Conservation (phyloP, 2,113 vertebrate species). For the Mormyrus iriodes region DNA sequence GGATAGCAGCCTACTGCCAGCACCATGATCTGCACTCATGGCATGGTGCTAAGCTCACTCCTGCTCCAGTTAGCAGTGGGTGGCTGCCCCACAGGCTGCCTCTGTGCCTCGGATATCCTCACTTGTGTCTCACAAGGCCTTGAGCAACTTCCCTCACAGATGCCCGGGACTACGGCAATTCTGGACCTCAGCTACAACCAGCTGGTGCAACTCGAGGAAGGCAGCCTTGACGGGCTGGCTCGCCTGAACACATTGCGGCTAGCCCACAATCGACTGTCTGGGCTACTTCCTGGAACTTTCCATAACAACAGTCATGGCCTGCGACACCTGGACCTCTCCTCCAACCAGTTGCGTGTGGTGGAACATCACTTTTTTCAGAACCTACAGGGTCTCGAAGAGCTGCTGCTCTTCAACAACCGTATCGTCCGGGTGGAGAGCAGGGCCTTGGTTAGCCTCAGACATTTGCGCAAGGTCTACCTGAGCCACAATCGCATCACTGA, state of each 20-base stretch:
- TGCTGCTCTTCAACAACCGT: constrained; percentile 83
- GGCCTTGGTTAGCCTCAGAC: constrained; percentile 63
- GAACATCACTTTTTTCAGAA: constrained; percentile 71
- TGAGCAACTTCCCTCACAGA: constrained; percentile 56
- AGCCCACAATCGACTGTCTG: constrained; percentile 71
- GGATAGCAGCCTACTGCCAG: background rate
- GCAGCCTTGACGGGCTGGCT: constrained; percentile 62
- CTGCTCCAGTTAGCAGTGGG: constrained; percentile 26
- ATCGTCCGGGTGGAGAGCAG: constrained; percentile 70
- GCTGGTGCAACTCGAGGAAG: constrained; percentile 63
- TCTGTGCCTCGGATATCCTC: constrained; percentile 82
- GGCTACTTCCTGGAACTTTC: constrained; percentile 63
- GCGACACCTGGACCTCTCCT: constrained; percentile 82
- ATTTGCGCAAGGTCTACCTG: constrained; percentile 78
- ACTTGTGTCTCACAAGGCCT: constrained; percentile 76
- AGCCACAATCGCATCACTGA: constrained; percentile 82
- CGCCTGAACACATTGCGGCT: constrained; percentile 74
- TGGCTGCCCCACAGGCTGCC: constrained; percentile 69
- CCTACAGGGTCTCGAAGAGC: constrained; percentile 76
- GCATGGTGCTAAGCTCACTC: constrained; percentile 29
- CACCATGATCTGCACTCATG: background rate
- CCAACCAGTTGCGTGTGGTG: constrained; percentile 71
- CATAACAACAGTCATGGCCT: constrained; percentile 64
- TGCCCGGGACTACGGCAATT: constrained; percentile 64
- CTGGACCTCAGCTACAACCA: constrained; percentile 86